phyloP scores from a whole-genome alignment of 2,888 invertebrate genomes.

The Falcaria lacertinaria region DNA sequence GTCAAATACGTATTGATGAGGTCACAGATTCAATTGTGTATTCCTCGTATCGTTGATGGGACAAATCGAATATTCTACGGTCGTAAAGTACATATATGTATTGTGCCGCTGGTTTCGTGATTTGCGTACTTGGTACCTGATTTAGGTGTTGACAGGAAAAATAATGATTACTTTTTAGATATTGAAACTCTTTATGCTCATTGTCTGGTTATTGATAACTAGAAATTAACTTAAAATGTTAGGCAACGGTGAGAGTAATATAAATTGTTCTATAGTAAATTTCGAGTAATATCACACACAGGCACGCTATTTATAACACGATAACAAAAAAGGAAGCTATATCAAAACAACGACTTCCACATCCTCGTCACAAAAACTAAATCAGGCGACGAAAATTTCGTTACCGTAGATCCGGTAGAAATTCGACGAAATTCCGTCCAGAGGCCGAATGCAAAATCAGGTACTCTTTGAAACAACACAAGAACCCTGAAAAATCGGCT shows the following conservation, averaged over 20 bases:
- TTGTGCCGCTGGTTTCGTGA: constrained; percentile 2
- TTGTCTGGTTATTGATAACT: too few relatives aligned
- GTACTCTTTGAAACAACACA: constrained; percentile 55
- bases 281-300: too few relatives aligned
- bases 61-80: constrained; percentile 26
- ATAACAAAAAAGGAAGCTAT: neutral
- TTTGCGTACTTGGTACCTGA: neutral
- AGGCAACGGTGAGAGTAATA: too few relatives aligned
- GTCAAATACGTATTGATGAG: constrained; percentile 18
- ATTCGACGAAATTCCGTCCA: constrained; percentile 11
- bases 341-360: neutral
- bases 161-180: neutral
- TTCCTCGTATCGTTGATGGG: constrained; percentile 20
- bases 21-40: constrained; percentile 31
- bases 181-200: too few relatives aligned
- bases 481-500: constrained; percentile 57
- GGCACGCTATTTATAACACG: too few relatives aligned
- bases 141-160: neutral
- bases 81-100: constrained; percentile 21
- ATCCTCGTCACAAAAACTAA: neutral
- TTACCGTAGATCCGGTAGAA: neutral
- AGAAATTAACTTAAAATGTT: too few relatives aligned
- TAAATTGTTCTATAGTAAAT: too few relatives aligned
- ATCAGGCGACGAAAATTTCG: constrained; percentile 1
- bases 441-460: constrained; percentile 55